Conservation (phyloP, 2,113 vertebrate species). For the Furnarius figulus region DNA sequence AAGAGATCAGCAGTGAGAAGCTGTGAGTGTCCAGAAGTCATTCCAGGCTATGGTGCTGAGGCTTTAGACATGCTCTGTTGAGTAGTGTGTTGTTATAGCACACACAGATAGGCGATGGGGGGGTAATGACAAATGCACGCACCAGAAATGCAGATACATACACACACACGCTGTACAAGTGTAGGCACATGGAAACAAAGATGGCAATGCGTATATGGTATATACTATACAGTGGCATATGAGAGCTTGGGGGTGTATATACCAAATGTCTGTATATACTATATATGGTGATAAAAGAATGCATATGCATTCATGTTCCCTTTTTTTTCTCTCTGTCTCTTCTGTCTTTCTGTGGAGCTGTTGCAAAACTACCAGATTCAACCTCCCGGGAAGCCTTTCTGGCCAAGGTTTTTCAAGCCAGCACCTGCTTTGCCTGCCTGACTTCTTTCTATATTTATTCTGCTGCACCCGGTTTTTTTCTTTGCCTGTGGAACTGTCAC, state of each 20-base stretch:
- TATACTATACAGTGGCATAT: not conserved
- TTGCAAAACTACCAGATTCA: constrained; percentile 55
- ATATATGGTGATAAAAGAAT: constrained; percentile 26
- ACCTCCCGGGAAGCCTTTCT: constrained; percentile 60
- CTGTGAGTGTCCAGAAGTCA: not conserved
- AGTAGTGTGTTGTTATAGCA: accelerated
- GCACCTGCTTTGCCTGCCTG: constrained; percentile 47
- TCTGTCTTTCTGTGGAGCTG: constrained; percentile 45
- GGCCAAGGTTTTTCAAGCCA: constrained; percentile 51
- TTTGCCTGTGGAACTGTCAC: constrained; percentile 20
- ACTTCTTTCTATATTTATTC: constrained; percentile 51
- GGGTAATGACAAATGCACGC: not conserved
- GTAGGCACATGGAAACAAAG: not conserved
- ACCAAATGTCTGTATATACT: constrained; percentile 58
- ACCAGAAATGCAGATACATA: not conserved
- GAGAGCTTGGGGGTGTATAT: constrained; percentile 13
- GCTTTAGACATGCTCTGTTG: not conserved
- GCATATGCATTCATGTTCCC: constrained; percentile 50
- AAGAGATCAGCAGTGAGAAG: not conserved
- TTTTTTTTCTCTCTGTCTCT: constrained; percentile 33
- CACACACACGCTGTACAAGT: not conserved
- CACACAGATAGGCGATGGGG: accelerated
- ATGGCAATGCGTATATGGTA: not conserved
- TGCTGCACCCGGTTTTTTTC: constrained; percentile 21
- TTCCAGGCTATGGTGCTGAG: not conserved